Evolutionary conservation across 2,888 invertebrate species (phyloP).

Genomic region (Sceliomorpha sp.): DNA sequence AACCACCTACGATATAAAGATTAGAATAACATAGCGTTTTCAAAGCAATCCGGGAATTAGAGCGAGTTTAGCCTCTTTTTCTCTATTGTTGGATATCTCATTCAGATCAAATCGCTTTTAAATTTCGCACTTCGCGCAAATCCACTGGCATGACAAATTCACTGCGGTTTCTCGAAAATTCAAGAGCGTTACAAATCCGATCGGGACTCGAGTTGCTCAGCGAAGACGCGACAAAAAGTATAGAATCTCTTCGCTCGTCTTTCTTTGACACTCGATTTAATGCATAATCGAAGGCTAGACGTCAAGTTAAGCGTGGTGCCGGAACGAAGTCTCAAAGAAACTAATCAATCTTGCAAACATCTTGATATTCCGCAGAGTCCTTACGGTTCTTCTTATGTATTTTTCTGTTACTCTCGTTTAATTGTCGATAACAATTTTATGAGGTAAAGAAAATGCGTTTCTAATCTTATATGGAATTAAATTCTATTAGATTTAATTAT

Average conservation of each 20-base stretch:
- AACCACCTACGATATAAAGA: no score
- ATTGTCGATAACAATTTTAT: no score
- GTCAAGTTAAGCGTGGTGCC: constrained; percentile 41
- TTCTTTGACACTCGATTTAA: constrained; percentile 36
- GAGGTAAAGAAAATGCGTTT: no score
- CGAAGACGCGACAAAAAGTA: constrained; percentile 35
- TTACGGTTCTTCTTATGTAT: constrained; percentile 24
- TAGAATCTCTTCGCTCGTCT: constrained; percentile 38
- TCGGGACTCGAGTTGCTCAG: constrained; percentile 36
- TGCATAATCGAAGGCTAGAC: constrained; percentile 49
- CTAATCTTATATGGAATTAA: no score
- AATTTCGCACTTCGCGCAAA: constrained; percentile 46
- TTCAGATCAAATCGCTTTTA: constrained; percentile 39
- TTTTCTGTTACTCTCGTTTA: no score
- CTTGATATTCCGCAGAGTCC: constrained; percentile 42
- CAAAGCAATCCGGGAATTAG: no score
- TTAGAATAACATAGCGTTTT: no score
- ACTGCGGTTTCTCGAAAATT: constrained; percentile 46
- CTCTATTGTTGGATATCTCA: constrained; percentile 30
- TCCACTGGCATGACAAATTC: constrained; percentile 50
- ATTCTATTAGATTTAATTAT: no score
- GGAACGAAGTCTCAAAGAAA: constrained; percentile 54
- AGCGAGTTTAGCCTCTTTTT: constrained; percentile 15
- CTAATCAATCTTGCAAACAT: constrained; percentile 47
- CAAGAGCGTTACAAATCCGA: constrained; percentile 50